Base-by-base conservation (phyloP, 2,797 vertebrate genomes). In the Hoplostethus mediterraneus region DNA sequence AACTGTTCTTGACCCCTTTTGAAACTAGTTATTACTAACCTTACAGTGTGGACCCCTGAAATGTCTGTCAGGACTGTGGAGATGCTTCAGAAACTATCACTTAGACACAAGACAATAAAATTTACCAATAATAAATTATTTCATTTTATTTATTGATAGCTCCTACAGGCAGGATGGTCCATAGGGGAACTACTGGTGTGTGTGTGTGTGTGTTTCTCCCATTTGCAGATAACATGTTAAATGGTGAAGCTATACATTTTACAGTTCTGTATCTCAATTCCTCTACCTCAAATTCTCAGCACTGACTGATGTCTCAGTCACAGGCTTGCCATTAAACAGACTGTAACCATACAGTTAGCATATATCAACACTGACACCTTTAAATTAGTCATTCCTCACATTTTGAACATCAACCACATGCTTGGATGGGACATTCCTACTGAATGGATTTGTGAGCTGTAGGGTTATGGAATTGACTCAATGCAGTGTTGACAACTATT, bases 311-410 rank as follows among this genome's bases (percentile, higher is more conserved):
- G 44, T 62, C 14, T 75, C 47, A 21, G 21, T 21, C 47, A 54
- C 12, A 47, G 21, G 0, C 38, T 8, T 52, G 7, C 17, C 21
- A 28, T 52, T 52, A 33, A 9, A 3, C 58, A 58, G 12, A 42
- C 21, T 25, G 10, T 44, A 49, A 16, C 21, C 33, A 42, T 25
- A 28, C 53, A 71, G 14, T 13, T 30, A 28, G 53, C 47, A 13
- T 31, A 0, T n/a, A 49, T 14, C 16, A 53, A 10, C 30, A 21
- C 11, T 69, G 66, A 78, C 31, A 47, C 12, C 38, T 55, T 70
- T 5, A 31, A 58, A 17, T 38, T 8, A n/a, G 3, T 38, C 55
- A 52, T 52, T 52, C 42, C 45, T 60, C 3, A 57, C 14, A 60
- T 62, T 66, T n/a, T 57, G 2, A 12, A 63, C 17, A 56, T 48